Evolutionary conservation across 2,113 vertebrate genomes (phyloP).

Genomic region (Galeopterus variegatus): DNA sequence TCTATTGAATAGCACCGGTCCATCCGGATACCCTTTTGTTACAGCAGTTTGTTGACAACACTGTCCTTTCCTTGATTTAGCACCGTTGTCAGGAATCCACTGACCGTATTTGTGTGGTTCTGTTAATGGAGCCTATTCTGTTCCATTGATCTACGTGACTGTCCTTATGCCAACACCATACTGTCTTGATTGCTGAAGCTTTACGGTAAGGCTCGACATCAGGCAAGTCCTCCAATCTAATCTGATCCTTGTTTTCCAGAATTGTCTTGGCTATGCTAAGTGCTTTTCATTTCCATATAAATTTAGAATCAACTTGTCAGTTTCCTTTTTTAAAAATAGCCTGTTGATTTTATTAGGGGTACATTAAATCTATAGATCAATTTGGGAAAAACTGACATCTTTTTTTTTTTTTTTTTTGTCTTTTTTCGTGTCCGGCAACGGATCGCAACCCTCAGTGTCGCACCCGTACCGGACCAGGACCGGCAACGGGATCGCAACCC

Average conservation of each 20-base stretch:
- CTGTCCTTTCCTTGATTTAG: background rate
- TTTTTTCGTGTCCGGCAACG: too few species aligned
- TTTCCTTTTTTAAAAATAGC: background rate
- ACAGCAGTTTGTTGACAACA: background rate
- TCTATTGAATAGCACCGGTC: background rate
- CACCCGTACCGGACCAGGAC: too few species aligned
- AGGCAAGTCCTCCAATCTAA: background rate
- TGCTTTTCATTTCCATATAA: background rate
- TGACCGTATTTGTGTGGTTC: accelerated
- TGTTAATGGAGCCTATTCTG: background rate
- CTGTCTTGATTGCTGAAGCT: accelerated
- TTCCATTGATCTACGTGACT: background rate
- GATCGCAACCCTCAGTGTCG: too few species aligned
- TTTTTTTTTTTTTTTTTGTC: too few species aligned
- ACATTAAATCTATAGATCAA: background rate
- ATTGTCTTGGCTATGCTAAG: background rate
- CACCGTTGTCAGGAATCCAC: background rate
- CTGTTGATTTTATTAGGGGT: background rate
- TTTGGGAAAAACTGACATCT: background rate
- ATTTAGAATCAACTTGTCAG: background rate
- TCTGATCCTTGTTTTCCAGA: background rate
- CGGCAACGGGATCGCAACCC: too few species aligned
- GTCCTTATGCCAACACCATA: accelerated
- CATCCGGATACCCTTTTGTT: background rate
- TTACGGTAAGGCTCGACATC: background rate